A percentile compares a stretch with the other conserved stretches of the same genome.
phyloP scores from a whole-genome alignment of 1,140 invertebrate genomes.

The Macrotrachela quadricornifera region DNA sequence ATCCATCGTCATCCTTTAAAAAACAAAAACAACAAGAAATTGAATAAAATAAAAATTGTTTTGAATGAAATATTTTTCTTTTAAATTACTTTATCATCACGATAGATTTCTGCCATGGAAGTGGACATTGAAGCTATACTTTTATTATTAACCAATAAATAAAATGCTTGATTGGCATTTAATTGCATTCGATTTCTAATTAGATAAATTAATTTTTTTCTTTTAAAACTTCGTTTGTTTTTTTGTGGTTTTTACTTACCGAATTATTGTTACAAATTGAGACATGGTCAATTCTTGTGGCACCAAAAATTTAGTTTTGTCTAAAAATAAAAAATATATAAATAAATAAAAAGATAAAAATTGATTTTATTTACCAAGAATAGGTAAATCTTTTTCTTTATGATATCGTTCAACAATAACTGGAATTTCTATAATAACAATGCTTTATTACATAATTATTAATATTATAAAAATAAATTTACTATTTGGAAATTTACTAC shows the following conservation, averaged over 20 bases:
- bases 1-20: conserved; percentile 48
- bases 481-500: conserved; percentile 32
- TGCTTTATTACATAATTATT: background rate
- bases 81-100: conserved; percentile 30
- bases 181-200: conserved; percentile 21
- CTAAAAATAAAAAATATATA: conserved; percentile 18
- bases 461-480: conserved; percentile 1
- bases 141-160: conserved; percentile 55
- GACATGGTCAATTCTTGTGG: conserved; percentile 42
- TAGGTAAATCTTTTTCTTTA: conserved; percentile 38
- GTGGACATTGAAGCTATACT: conserved; percentile 54
- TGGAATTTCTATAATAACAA: conserved; percentile 12
- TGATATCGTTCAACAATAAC: conserved; percentile 41
- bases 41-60: too few species aligned
- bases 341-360: too few species aligned
- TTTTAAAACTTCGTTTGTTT: background rate
- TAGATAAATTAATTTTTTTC: background rate
- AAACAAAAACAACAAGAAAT: too few species aligned
- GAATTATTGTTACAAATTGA: conserved; percentile 41
- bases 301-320: conserved; percentile 43
- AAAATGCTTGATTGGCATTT: conserved; percentile 42
- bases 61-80: too few species aligned
- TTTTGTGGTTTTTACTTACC: conserved; percentile 19
- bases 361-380: conserved; percentile 8
- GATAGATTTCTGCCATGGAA: conserved; percentile 55